Conservation (phyloP, 2,888 invertebrate species). For the Clivina fossor region DNA sequence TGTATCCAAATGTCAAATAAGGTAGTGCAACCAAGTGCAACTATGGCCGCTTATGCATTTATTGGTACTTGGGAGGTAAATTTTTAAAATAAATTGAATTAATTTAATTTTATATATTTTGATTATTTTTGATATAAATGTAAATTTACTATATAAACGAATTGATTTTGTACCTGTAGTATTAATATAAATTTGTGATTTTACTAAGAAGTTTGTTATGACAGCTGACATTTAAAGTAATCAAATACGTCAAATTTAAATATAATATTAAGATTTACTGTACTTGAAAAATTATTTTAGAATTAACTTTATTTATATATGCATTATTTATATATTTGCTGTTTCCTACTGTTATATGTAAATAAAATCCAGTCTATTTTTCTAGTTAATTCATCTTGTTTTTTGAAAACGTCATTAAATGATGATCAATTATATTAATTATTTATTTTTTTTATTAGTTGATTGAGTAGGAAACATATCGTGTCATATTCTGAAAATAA, state of each 20-base stretch:
- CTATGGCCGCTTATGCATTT: constrained; percentile 55
- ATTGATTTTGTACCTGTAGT: not conserved
- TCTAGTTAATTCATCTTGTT: too few relatives aligned
- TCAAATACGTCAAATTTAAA: not conserved
- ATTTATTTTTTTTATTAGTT: too few relatives aligned
- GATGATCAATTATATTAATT: too few relatives aligned
- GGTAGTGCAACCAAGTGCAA: constrained; percentile 20
- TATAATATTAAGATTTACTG: not conserved
- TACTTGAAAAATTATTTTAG: constrained; percentile 3
- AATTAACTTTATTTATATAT: too few relatives aligned
- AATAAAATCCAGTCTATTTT: too few relatives aligned
- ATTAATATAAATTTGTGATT: not conserved
- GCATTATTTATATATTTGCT: too few relatives aligned
- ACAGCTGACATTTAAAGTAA: constrained; percentile 3
- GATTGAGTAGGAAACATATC: too few relatives aligned
- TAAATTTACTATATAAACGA: not conserved
- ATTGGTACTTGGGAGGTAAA: constrained; percentile 61
- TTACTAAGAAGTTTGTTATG: constrained; percentile 7
- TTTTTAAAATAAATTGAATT: constrained; percentile 13
- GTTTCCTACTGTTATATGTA: too few relatives aligned
- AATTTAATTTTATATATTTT: constrained; percentile 12
- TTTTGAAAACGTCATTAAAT: too few relatives aligned
- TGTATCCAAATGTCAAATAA: constrained; percentile 31
- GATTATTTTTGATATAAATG: not conserved
- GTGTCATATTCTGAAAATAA: too few relatives aligned